Evolutionary conservation across 1,140 invertebrate species (phyloP).

Genomic region (Zelostemma sp.): DNA sequence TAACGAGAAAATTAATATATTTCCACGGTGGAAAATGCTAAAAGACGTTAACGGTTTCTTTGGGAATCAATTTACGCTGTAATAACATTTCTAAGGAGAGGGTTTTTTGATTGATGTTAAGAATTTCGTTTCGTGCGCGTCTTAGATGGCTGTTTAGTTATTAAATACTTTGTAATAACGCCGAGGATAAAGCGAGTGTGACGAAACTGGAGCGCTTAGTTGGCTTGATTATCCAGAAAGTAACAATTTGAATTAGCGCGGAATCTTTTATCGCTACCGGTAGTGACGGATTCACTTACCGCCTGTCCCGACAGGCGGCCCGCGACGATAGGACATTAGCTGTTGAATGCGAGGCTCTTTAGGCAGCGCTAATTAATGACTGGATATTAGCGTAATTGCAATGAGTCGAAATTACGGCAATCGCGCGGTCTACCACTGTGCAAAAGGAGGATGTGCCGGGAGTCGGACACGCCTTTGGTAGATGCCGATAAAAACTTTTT

Average conservation of each 20-base stretch:
- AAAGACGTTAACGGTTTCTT: too few relatives aligned
- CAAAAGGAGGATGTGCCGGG: conserved; percentile 31
- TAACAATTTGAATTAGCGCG: conserved; percentile 36
- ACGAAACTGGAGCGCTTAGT: conserved; percentile 23
- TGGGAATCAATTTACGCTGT: too few relatives aligned
- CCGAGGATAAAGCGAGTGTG: conserved; percentile 19
- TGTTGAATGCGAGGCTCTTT: conserved; percentile 65
- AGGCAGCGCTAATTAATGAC: conserved; percentile 65
- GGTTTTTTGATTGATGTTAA: background rate
- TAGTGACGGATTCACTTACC: conserved; percentile 47
- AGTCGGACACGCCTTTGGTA: conserved; percentile 28
- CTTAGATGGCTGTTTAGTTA: conserved; percentile 3
- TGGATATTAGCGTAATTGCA: conserved; percentile 67
- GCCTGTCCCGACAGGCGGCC: conserved; percentile 40
- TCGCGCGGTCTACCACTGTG: conserved; percentile 59
- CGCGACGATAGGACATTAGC: conserved; percentile 62
- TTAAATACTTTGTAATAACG: conserved; percentile 22
- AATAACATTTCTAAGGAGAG: too few relatives aligned
- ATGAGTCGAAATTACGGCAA: conserved; percentile 67
- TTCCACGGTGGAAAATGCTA: too few relatives aligned
- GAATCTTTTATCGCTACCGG: conserved; percentile 40
- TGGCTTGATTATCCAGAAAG: conserved; percentile 43
- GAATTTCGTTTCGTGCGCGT: background rate
- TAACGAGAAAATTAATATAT: too few relatives aligned
- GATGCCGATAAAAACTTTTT: conserved; percentile 31